Percentiles rank a stretch among this genome's conserved stretches.
Conservation (phyloP, 2,113 vertebrate genomes). For the Turnix velox region DNA sequence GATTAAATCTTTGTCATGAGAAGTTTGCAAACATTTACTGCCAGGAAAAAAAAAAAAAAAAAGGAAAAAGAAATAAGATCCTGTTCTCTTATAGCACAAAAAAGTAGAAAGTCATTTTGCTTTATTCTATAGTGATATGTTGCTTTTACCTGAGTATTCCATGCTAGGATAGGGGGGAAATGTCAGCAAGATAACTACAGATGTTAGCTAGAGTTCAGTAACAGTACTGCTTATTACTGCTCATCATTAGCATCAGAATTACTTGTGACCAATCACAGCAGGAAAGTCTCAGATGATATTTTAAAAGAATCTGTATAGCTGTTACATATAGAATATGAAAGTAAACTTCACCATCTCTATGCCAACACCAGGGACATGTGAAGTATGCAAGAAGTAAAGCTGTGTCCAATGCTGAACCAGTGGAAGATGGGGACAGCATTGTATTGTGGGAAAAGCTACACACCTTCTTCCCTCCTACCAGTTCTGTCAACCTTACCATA, state of each 20-base stretch:
- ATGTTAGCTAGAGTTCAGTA: conserved; percentile 1
- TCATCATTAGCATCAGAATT: not conserved
- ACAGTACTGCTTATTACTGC: not conserved
- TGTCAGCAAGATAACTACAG: conserved; percentile 7
- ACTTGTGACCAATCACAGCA: not conserved
- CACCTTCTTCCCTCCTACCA: not conserved
- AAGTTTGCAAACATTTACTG: conserved; percentile 4
- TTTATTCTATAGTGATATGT: conserved; percentile 12
- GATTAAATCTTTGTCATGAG: conserved; percentile 28
- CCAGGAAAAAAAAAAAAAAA: not conserved
- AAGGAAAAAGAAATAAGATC: not conserved
- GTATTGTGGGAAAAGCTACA: not conserved
- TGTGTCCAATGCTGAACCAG: not conserved
- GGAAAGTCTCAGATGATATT: conserved; percentile 4
- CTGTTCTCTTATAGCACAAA: not conserved
- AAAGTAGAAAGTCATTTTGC: not conserved
- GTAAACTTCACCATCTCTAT: not conserved
- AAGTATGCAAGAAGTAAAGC: not conserved
- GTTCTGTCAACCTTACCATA: not conserved
- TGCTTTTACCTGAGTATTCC: not conserved
- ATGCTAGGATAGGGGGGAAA: not conserved
- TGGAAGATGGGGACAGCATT: not conserved
- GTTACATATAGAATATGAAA: not conserved
- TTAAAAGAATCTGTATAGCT: not conserved
- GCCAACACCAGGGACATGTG: not conserved